Base-by-base conservation (phyloP, 2,797 vertebrate species). In the Knipowitschia caucasica region DNA sequence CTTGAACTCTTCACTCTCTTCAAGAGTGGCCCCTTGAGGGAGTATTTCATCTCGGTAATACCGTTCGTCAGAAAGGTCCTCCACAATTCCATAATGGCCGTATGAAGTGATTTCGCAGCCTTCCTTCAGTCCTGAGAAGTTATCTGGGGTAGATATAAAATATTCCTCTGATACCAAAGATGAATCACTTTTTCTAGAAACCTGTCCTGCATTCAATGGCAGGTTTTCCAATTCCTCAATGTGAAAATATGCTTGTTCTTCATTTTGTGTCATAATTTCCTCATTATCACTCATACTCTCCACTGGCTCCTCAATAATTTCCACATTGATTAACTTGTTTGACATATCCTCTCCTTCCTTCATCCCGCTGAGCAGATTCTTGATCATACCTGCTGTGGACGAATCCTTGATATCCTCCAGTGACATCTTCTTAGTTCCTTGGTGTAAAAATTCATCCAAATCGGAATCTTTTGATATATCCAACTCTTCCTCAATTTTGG, bases 61-160 rank as follows among this genome's bases (percentile, higher is more conserved):
- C 49, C 82, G 73, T 55, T 91, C 89, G 67, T 92, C 90, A 11
- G 90, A 91, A 52, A 91, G 78, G 69, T 92, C 90, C 57, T 91
- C 88, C 33, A 91, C 80, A 1, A 86, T 59, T 21, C 89, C 90
- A 43, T 90, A 92, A 84, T 94, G 93, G 46, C 93, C 95, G 1
- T 92, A 96, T 1, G 94, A 88, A 0, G 93, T 91, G 61, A 93
- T 90, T 9, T 91, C 89, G 0, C 86, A 88, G 0, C 84, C 88
- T 27, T 91, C 87, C 53, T 94, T 92, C 0, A 75, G 62, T 30
- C 81, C 82, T 44, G 85, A 76, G 3, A 92, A 76, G 53, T 96
- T 95, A 64, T 98, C 95, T 1, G 96, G 96, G 46, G 93, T 94
- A 3, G 95, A 98, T 51, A 98, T 94, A 66, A 94, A 96, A 64